Percentiles rank a stretch among this genome's conserved stretches.
phyloP scores from a whole-genome alignment of 53 echinoderm and acorn worm genomes.

The Holothuria leucospilota region DNA sequence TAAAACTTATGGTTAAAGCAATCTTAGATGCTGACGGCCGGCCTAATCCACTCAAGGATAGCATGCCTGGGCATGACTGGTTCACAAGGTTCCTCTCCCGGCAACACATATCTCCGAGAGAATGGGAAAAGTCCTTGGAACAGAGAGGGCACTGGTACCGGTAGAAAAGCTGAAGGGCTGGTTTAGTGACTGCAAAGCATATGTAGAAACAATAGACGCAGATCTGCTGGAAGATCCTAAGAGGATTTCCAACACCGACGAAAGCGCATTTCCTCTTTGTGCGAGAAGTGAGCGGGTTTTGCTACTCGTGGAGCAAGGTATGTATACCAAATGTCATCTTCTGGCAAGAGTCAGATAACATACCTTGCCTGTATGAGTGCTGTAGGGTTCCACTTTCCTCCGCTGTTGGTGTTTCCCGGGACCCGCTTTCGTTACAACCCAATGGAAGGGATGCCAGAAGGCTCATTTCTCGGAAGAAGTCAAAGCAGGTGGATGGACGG shows the following conservation, averaged over 20 bases:
- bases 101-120: conserved; percentile 26
- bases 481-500: conserved; percentile 57
- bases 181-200: background rate
- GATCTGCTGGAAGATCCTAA: background rate
- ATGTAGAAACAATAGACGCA: background rate
- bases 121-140: conserved; percentile 30
- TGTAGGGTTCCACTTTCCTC: background rate
- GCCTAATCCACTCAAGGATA: conserved; percentile 42
- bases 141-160: conserved; percentile 43
- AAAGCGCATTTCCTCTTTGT: background rate
- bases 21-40: conserved; percentile 55
- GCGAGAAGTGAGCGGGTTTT: background rate
- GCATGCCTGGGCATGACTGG: conserved; percentile 50
- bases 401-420: background rate
- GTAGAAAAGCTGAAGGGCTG: conserved; percentile 14
- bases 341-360: background rate
- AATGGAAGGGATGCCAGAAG: background rate
- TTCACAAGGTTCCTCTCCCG: conserved; percentile 21
- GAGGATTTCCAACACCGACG: background rate
- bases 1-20: conserved; percentile 26
- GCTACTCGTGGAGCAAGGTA: too few species aligned
- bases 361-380: background rate
- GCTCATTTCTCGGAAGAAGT: conserved; percentile 21
- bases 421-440: background rate
- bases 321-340: background rate